Evolutionary conservation across 2,113 vertebrate genomes (phyloP).

Genomic region (Actenoides hombroni): DNA sequence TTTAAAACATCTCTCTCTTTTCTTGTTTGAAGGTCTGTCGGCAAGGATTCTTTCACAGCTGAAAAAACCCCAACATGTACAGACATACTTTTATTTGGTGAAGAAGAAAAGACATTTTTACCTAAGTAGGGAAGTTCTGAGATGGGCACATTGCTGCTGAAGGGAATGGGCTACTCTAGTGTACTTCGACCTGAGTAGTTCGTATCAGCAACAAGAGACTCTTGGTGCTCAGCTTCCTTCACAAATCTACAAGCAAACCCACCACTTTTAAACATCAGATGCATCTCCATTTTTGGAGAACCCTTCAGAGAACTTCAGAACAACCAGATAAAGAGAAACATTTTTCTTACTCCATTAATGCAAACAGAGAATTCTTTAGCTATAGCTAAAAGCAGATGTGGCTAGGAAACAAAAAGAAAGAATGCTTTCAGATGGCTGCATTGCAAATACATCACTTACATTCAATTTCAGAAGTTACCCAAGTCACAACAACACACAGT

Average conservation of each 20-base stretch:
- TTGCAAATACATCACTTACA: background rate
- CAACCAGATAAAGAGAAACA: background rate
- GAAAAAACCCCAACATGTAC: background rate
- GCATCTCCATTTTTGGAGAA: background rate
- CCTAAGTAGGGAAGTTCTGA: background rate
- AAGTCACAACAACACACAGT: background rate
- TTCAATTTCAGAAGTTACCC: background rate
- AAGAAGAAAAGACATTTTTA: background rate
- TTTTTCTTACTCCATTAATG: background rate
- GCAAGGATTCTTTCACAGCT: conserved; percentile 94
- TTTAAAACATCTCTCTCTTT: conserved; percentile 88
- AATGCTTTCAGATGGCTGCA: background rate
- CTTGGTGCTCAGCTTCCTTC: background rate
- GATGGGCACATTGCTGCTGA: background rate
- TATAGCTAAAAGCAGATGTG: background rate
- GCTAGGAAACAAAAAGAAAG: background rate
- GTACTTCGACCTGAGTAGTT: background rate
- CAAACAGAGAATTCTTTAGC: background rate
- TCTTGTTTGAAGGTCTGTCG: conserved; percentile 87
- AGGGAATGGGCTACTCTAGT: background rate
- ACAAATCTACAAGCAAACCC: background rate
- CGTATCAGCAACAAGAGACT: background rate
- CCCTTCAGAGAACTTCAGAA: background rate
- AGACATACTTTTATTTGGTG: background rate
- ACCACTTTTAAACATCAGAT: background rate